Evolutionary conservation across 2,113 vertebrate species (phyloP), one percentile per base, ranked within the genome.

Genomic region (Atractosteus spatula): DNA sequence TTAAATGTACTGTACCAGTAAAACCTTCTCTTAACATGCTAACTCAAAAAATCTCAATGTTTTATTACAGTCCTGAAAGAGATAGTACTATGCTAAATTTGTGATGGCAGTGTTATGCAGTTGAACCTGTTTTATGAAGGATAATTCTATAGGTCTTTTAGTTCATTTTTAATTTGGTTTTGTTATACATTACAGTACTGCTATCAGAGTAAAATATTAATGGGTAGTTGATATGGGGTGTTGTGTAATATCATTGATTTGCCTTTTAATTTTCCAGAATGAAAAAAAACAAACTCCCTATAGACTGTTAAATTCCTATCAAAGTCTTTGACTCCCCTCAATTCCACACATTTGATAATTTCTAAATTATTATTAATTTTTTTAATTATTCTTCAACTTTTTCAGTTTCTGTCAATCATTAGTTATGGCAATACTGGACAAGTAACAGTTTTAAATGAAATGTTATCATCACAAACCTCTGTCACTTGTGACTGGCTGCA

Each of bases 121-220:
- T 42, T 62, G 16, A 71, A 13, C 10, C 47, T 51, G 47, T 51
- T 10, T 51, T 51, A 51, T 7, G 5, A 51, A 10, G 47, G 10
- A 51, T 59, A 3, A 59, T 7, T 14, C 29, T 29, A 29, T 29
- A 29, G 62, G 70, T 42, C 41, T 29, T 83, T 82, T 81, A 80
- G 83, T 76, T 82, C 83, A 83, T 88, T 86, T 84, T 86, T 82
- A 83, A 84, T 85, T 83, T 81, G 81, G 80, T 91, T 89, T 90
- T 89, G 89, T 90, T 88, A 90, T 90, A 87, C 89, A 89, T 86
- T 88, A 88, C 91, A 90, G 88, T 88, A 88, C 91, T 91, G 88
- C 89, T 87, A 90, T 88, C 86, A 83, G 81, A 87, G 87, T 91
- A 86, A 90, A 92, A 92, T 91, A 91, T 91, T 91, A 91, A 91